Conservation (phyloP, 2,113 vertebrate genomes). For the Chionis minor region DNA sequence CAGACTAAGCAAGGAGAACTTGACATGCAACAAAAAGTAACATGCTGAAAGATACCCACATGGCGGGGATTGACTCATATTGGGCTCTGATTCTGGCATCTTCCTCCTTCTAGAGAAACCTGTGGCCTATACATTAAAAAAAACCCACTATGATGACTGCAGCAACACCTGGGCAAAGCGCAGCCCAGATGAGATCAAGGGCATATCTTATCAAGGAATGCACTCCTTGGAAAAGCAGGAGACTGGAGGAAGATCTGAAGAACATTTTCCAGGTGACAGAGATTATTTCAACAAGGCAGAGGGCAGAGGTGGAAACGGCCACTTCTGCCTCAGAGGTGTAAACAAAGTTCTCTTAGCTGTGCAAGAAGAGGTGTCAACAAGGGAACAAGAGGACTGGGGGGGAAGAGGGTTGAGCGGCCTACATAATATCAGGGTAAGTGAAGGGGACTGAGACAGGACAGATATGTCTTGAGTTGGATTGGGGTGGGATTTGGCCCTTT, state of each 20-base stretch:
- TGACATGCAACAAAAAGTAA: background rate
- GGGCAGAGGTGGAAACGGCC: background rate
- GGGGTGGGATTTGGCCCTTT: background rate
- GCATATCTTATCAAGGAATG: background rate
- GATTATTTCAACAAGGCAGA: background rate
- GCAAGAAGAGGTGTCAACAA: background rate
- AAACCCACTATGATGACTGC: background rate
- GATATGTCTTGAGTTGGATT: background rate
- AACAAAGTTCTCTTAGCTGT: background rate
- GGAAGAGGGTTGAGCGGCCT: background rate
- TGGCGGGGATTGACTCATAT: background rate
- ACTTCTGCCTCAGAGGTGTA: background rate
- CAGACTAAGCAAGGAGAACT: background rate
- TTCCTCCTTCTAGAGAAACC: background rate
- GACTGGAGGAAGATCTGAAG: background rate
- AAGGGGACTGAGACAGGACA: background rate
- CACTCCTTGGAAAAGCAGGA: background rate
- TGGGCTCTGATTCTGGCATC: background rate
- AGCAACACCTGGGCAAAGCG: background rate
- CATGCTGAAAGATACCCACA: background rate
- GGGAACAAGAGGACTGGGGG: background rate
- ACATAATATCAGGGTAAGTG: background rate
- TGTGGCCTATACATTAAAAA: background rate
- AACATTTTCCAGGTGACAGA: background rate
- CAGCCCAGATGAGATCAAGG: background rate